Conservation (phyloP, 1,140 invertebrate species). For the Drosophila lini region DNA sequence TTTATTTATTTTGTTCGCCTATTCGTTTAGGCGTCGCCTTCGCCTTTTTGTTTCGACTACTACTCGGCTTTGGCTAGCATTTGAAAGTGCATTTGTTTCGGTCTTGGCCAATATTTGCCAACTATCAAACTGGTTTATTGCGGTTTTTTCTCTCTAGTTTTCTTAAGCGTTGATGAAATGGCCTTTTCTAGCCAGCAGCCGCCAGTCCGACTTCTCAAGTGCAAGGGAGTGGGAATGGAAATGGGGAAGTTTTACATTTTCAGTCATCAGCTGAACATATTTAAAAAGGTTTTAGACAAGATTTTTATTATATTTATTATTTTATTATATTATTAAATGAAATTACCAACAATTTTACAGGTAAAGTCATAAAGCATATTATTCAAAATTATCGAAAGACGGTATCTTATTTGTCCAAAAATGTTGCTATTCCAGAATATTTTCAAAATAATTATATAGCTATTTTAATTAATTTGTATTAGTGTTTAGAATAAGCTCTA, state of each 20-base stretch:
- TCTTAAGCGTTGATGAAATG: constrained; percentile 40
- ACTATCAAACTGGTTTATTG: constrained; percentile 54
- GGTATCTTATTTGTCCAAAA: not conserved
- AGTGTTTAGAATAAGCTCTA: not conserved
- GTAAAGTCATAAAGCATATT: not conserved
- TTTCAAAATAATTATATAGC: not conserved
- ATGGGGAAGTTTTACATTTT: not conserved
- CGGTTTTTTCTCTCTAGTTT: constrained; percentile 30
- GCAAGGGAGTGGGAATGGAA: constrained; percentile 31
- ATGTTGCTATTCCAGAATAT: not conserved
- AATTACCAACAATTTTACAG: not conserved
- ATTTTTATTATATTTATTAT: no score
- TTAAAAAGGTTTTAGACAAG: no score
- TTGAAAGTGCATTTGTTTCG: constrained; percentile 54
- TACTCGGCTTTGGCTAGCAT: constrained; percentile 36
- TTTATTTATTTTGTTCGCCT: constrained; percentile 14
- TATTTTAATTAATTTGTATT: no score
- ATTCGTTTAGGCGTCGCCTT: constrained; percentile 37
- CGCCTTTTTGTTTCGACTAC: constrained; percentile 32
- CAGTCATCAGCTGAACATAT: not conserved
- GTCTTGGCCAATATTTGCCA: constrained; percentile 54
- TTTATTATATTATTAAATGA: no score
- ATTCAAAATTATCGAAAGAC: no score
- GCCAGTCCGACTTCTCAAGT: constrained; percentile 34
- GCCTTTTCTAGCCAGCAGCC: constrained; percentile 30